Conservation (phyloP, 2,113 vertebrate genomes). For the Pontoporia blainvillei region DNA sequence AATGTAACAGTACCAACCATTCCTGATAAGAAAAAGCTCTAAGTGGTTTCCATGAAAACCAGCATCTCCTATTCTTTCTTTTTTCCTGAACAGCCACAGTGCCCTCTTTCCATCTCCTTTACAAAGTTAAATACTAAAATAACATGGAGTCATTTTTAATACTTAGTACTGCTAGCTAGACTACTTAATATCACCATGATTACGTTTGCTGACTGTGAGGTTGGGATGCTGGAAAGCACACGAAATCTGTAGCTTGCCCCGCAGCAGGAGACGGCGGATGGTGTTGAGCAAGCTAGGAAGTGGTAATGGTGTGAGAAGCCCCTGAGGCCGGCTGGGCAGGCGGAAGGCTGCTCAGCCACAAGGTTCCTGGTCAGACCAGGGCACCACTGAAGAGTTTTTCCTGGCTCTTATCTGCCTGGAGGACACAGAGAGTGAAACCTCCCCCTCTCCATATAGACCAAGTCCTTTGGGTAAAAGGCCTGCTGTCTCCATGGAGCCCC, state of each 20-base stretch:
- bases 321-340: accelerated
- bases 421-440: not conserved
- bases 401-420: not conserved
- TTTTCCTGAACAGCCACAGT: not conserved
- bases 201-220: not conserved
- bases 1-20: not conserved
- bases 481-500: not conserved
- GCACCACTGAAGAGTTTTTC: not conserved
- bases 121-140: slow-evolving; percentile 10
- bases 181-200: not conserved
- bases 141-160: not conserved
- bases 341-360: not conserved
- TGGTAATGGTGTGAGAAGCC: not conserved
- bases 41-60: not conserved
- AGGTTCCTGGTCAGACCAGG: not conserved
- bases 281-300: not conserved
- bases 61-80: not conserved
- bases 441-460: not conserved
- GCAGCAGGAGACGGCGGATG: not conserved
- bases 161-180: not conserved
- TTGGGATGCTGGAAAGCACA: not conserved
- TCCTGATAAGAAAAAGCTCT: not conserved
- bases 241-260: accelerated
- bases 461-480: not conserved
- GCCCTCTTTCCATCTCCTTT: not conserved